Base-by-base conservation (phyloP, 2,888 invertebrate genomes). In the Prenolepis imparis region DNA sequence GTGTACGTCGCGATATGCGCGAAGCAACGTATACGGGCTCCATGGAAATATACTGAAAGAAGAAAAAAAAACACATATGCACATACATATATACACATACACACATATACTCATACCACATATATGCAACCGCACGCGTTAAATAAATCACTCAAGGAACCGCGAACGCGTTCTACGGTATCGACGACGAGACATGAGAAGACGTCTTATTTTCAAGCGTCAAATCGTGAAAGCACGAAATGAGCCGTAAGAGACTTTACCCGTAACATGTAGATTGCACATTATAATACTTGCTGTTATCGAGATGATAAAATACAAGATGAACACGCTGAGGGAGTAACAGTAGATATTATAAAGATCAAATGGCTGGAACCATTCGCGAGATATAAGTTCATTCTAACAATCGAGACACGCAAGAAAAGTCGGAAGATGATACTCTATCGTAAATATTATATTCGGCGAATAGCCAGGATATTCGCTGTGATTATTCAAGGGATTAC, bases 1-100 rank as follows among this genome's bases (percentile, higher is more conserved):
- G 82, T 59, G 82, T 63, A 68, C 73, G 81, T 80, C 78, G 52
- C 68, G 12, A 81, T 57, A n/a, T n/a, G 48, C 41, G 67, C 52
- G 52, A 72, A 73, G 36, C 66, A 80, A 80, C 78, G 78, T 80
- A 72, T 78, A 82, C 70, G 57, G 63, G 63, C 66, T 82, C 72
- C 70, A 77, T 78, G 82, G 73, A 67, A 36, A 81, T 82, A 78
- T 75, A 78, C 41, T 9, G 59, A 59, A 36, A 48, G 21, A 81
- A 36, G 36, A 36, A 55, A 12, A 28, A n/a, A 5, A 52, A 66
- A 59, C 24, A 61, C 39, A 75, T 48, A 36, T 39, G 21, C 66
- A 64, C 77, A 82, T 52, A 18, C 15, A 18, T 18, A 44, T 1
- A 48, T 6, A 18, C 18, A 44, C 44, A 41, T 1, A 74, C 39